A percentile compares a stretch with the other conserved stretches of the same genome.
Evolutionary conservation across 2,797 vertebrate genomes (phyloP).

Genomic region (Hybognathus amarus): DNA sequence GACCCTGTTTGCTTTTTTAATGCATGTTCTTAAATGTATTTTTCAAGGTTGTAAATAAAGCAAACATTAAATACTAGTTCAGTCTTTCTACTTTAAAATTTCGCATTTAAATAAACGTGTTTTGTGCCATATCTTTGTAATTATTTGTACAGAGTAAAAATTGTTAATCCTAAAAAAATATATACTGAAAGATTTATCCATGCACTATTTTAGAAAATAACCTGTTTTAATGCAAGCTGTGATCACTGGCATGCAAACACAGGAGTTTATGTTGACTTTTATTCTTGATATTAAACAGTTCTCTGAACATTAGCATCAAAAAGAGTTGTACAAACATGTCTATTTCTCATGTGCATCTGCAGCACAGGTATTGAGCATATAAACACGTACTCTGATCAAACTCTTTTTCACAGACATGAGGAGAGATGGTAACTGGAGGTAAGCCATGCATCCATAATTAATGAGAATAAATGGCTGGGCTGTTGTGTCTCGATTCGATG

Average conservation of each 20-base stretch:
- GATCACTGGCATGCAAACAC: background rate
- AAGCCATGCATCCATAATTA: slow-evolving; percentile 40
- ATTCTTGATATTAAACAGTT: background rate
- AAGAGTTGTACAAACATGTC: background rate
- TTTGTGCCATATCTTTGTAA: background rate
- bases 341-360: background rate
- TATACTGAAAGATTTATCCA: background rate
- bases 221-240: background rate
- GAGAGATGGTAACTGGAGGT: background rate
- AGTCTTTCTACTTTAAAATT: background rate
- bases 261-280: background rate
- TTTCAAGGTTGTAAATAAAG: background rate
- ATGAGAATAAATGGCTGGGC: slow-evolving; percentile 21
- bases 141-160: background rate
- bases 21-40: background rate
- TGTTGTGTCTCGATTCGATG: slow-evolving; percentile 25
- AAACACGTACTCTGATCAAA: background rate
- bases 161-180: background rate
- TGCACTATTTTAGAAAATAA: background rate
- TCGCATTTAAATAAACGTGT: background rate
- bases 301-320: background rate
- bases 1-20: background rate
- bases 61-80: background rate
- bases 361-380: background rate
- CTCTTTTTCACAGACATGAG: background rate